These are phyloP conservation scores for Platyscapa corneri DNA, from an alignment of 1,140 invertebrate species.

Conservation along the genomic window DNA sequence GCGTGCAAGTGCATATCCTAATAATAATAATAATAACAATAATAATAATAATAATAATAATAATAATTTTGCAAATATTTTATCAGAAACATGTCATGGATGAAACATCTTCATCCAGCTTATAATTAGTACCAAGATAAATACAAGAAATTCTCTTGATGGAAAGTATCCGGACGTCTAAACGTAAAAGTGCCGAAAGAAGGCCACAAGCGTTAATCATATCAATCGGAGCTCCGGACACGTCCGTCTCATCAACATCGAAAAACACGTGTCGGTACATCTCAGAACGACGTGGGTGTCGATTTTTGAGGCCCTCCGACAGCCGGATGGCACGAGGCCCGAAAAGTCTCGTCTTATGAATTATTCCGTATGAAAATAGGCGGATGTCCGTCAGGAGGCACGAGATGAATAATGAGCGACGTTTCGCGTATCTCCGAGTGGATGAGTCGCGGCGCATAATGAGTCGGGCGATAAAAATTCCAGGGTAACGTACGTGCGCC, in stretches of 20 bases:
- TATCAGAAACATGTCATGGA: neutral
- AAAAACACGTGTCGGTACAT: neutral
- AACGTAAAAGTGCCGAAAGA: neutral
- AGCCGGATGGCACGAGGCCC: slow-evolving; percentile 12
- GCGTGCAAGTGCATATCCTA: no score
- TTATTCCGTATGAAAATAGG: neutral
- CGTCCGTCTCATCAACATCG: neutral
- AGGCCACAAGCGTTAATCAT: neutral
- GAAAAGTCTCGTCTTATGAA: neutral
- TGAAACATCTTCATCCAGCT: neutral
- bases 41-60: no score
- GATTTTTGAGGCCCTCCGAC: no score
- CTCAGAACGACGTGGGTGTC: neutral
- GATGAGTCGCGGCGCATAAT: neutral
- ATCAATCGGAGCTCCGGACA: neutral
- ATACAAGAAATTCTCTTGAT: neutral
- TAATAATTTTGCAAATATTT: neutral
- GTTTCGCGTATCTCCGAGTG: neutral
- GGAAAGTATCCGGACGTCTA: neutral
- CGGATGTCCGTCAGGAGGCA: slow-evolving; percentile 8
- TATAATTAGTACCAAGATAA: neutral
- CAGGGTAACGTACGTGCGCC: neutral
- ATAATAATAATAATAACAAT: no score
- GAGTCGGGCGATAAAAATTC: slow-evolving; percentile 10
- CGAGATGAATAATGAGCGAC: slow-evolving; percentile 32